Base-by-base conservation (phyloP, 2,113 vertebrate species). In the Tamias sibiricus region DNA sequence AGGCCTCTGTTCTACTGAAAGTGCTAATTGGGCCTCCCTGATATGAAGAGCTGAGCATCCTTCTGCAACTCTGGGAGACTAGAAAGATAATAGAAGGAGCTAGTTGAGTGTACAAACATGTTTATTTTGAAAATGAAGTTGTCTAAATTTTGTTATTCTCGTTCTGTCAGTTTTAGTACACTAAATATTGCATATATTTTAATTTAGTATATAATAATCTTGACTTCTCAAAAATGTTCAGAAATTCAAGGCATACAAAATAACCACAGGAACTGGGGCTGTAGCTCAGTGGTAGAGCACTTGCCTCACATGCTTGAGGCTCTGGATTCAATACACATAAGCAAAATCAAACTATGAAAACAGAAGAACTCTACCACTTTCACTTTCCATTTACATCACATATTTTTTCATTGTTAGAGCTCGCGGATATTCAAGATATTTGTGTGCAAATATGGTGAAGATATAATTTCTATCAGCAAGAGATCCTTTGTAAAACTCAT, bases 401-500 rank as follows among this genome's bases (percentile, higher is more conserved):
- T 1, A 75, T 76, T 87, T 89, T 84, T 79, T 49, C 59, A 68
- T 44, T 66, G 82, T 97, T 90, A 95, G 59, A 90, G 75, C 64
- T 75, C 8, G 10, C 52, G 22, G 28, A 28, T 82, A n/a, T 20
- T 91, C 57, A 69, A 93, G 77, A 72, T 20, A 89, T 87, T 96
- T 79, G 79, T 95, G 93, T 85, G 54, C 35, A 90, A 94, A 83
- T 44, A 82, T 28, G n/a, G 40, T 69, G 32, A 93, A 88, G 40
- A 37, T 49, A 91, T 91, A 93, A 77, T 95, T 97, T 86, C 83
- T 95, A 54, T 88, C 82, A 91, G 62, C 66, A 82, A 90, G 90
- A 62, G 68, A 79, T 35, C 42, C 62, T 81, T n/a, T 92, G 85
- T 17, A 74, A 83, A 89, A 84, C 22, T 87, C 71, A 35, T 35